phyloP scores from a whole-genome alignment of 2,113 vertebrate genomes.

The Lichenostomus cassidix region DNA sequence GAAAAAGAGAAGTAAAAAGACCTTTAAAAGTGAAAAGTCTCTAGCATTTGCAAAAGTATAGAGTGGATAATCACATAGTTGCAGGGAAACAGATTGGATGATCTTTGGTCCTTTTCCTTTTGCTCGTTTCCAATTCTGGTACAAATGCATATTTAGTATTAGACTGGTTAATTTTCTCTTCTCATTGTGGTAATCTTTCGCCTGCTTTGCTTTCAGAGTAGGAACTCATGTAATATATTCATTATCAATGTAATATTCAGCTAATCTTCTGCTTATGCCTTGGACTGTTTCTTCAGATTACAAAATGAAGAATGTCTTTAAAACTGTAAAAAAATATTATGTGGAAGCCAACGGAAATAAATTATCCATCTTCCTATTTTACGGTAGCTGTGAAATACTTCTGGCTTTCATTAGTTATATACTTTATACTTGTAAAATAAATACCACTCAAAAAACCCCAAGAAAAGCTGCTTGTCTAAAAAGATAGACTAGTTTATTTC shows the following conservation, averaged over 20 bases:
- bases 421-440: background rate
- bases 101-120: background rate
- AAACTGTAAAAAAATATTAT: background rate
- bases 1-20: background rate
- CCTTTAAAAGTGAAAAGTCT: background rate
- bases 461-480: background rate
- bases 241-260: background rate
- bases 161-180: background rate
- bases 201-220: background rate
- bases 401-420: background rate
- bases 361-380: background rate
- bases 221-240: background rate
- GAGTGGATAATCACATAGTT: background rate
- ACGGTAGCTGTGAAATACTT: background rate
- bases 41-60: background rate
- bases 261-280: background rate
- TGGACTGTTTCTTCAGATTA: background rate
- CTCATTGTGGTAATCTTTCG: background rate
- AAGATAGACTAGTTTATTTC: constrained; percentile 11
- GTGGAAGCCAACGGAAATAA: background rate
- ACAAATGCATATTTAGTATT: background rate
- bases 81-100: background rate
- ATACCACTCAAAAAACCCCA: background rate
- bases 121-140: background rate
- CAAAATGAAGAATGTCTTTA: background rate